Evolutionary conservation across 1,140 invertebrate species (phyloP).

Genomic region (Drosophila bocqueti): DNA sequence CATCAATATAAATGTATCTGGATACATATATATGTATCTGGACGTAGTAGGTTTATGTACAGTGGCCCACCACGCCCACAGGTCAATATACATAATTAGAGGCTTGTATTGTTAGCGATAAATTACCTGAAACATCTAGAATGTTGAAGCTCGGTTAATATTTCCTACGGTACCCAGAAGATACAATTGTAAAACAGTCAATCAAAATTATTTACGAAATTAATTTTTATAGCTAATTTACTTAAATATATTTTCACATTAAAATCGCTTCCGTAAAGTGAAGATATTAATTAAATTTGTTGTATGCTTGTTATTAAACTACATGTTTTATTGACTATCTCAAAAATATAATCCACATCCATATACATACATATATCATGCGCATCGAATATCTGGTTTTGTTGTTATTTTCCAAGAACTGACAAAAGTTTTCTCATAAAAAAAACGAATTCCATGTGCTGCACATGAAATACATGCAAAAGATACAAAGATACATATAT

Average conservation of each 20-base stretch:
- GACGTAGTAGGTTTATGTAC: slow-evolving; percentile 1
- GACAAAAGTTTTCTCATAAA: slow-evolving; percentile 57
- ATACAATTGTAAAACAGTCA: no score
- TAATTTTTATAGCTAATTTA: not conserved
- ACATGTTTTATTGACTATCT: no score
- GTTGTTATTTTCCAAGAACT: slow-evolving; percentile 62
- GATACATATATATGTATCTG: not conserved
- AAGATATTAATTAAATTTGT: not conserved
- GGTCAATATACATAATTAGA: no score
- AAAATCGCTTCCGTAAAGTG: not conserved
- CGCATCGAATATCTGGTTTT: slow-evolving; percentile 56
- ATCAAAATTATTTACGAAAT: no score
- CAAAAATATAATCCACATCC: not conserved
- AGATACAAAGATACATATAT: slow-evolving; percentile 23
- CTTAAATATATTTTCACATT: not conserved
- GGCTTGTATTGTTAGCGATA: not conserved
- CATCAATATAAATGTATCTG: not conserved
- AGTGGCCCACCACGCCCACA: not conserved
- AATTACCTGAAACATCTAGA: not conserved
- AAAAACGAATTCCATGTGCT: slow-evolving; percentile 54
- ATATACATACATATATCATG: not conserved
- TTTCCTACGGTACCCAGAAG: no score
- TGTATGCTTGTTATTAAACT: no score
- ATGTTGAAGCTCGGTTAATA: not conserved
- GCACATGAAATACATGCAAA: slow-evolving; percentile 28